These are phyloP conservation scores for Phania funesta DNA, from an alignment of 2,888 invertebrate species.

Conservation along the genomic window DNA sequence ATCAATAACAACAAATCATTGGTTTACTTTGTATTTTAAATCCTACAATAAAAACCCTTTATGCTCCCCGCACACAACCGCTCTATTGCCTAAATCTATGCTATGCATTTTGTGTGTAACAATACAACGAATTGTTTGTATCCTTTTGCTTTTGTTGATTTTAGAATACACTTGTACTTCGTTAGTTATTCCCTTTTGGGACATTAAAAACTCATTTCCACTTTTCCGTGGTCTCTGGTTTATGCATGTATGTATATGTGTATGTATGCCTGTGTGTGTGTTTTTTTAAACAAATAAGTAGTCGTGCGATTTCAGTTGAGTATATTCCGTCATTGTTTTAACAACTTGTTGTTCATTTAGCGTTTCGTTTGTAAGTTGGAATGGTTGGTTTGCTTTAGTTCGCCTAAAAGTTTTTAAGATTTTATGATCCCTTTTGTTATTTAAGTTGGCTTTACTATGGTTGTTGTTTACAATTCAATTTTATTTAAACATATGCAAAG, in stretches of 20 bases:
- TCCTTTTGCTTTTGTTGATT: slow-evolving; percentile 59
- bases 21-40: slow-evolving; percentile 76
- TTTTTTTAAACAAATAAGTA: neutral
- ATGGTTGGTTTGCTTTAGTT: slow-evolving; percentile 48
- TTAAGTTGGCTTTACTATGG: neutral
- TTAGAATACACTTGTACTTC: slow-evolving; percentile 37
- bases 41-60: slow-evolving; percentile 67
- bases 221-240: slow-evolving; percentile 4
- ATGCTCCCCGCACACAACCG: neutral
- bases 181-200: slow-evolving; percentile 76
- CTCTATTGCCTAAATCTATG: slow-evolving; percentile 19
- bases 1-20: slow-evolving; percentile 79
- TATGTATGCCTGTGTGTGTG: neutral
- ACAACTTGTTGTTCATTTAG: slow-evolving; percentile 60
- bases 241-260: neutral
- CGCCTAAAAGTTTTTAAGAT: slow-evolving; percentile 68
- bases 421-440: slow-evolving; percentile 66
- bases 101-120: slow-evolving; percentile 22
- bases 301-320: slow-evolving; percentile 23
- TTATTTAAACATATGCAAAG: slow-evolving; percentile 73
- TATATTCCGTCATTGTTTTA: slow-evolving; percentile 56
- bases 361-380: slow-evolving; percentile 25
- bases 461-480: slow-evolving; percentile 70
- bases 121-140: slow-evolving; percentile 29
- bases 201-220: slow-evolving; percentile 79